Evolutionary conservation across 2,888 invertebrate genomes (phyloP), one percentile per base, ranked within the genome.

Genomic region (Phania funesta): DNA sequence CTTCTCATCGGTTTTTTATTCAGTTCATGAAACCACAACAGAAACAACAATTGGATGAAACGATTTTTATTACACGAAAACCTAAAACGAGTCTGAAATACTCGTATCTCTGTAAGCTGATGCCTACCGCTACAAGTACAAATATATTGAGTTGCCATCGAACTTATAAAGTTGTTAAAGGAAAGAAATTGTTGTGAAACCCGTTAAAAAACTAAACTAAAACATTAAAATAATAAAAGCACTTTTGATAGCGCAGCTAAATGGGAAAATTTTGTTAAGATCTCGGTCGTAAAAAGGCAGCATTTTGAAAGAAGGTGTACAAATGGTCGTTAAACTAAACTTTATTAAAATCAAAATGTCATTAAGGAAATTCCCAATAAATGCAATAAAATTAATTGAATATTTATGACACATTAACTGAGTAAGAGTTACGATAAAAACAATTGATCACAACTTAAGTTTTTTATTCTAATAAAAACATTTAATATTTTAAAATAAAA

Each of bases 1-100:
- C 86, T 86, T 85, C 86, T 88, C 89, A 88, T 88, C 88, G 88
- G 86, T 24, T 78, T 65, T 70, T 50, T 6, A 54, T 32, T 50
- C 74, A 65, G 56, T 20, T n/a, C 24, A 35, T 35, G 32, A 56
- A 26, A 22, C 46, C 41, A 68, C 50, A 58, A 71, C 56, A 74
- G 0, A 22, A 22, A 20, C 46, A 46, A 1, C 32, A 50, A 50
- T 71, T 58, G 77, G 77, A 78, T 82, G 68, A 82, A 70, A 78
- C 58, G 58, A 44, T 75, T 82, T 82, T 82, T 82, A 82, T 82
- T 82, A 78, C 74, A 74, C 26, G 2, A 50, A 58, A 48, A 52
- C 16, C 9, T 7, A 54, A 58, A 58, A 41, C 35, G 9, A 68
- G 13, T 13, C 3, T 44, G 24, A 48, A 41, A 29, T 50, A 7